These are phyloP conservation scores for Embidobia sp. DNA, from an alignment of 2,888 invertebrate species.

Conservation along the genomic window DNA sequence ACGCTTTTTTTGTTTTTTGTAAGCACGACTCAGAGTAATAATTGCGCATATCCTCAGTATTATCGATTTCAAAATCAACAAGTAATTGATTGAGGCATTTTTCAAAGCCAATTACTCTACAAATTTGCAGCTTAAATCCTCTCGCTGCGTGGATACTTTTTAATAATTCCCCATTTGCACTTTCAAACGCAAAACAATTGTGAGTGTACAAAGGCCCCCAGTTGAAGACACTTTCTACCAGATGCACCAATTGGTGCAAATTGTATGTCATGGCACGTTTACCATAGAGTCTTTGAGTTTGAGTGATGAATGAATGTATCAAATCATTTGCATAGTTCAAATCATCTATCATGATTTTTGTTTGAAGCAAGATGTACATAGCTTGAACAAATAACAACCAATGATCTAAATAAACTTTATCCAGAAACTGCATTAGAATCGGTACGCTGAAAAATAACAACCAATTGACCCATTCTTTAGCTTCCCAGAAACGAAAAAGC, in stretches of 20 bases:
- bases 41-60: no score
- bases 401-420: not conserved
- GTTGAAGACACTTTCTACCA: constrained; percentile 27
- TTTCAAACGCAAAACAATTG: constrained; percentile 24
- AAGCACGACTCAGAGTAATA: no score
- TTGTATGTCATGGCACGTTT: constrained; percentile 16
- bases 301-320: not conserved
- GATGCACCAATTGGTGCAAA: constrained; percentile 23
- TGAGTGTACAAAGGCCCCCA: constrained; percentile 41
- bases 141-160: not conserved
- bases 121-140: not conserved
- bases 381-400: not conserved
- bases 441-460: constrained; percentile 37
- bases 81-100: not conserved
- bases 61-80: not conserved
- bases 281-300: constrained; percentile 15
- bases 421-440: not conserved
- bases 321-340: not conserved
- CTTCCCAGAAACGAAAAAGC: constrained; percentile 20
- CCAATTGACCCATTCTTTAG: constrained; percentile 42
- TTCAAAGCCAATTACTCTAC: not conserved
- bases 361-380: not conserved
- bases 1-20: no score
- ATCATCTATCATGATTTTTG: not conserved
- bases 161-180: constrained; percentile 3